A percentile compares a stretch with the other conserved stretches of the same genome.
Conservation (phyloP, 2,113 vertebrate genomes). For the Todiramphus saurophagus region DNA sequence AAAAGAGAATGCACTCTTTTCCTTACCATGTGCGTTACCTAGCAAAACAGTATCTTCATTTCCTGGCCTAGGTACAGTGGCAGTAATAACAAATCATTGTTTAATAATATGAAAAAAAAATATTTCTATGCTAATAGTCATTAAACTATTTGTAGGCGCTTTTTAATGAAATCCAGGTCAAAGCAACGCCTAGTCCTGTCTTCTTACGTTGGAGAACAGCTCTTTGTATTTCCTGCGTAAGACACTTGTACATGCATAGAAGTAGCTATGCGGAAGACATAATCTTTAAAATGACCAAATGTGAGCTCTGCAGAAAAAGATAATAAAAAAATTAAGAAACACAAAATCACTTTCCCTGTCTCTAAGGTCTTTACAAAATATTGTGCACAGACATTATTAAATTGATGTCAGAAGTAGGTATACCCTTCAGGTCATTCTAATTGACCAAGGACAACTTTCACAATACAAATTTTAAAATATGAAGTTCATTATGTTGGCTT, state of each 20-base stretch:
- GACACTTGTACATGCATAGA: background rate
- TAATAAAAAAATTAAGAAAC: background rate
- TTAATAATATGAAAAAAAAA: background rate
- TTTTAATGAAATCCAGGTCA: background rate
- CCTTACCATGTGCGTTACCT: background rate
- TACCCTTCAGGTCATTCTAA: background rate
- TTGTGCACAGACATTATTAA: background rate
- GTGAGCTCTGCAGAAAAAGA: background rate
- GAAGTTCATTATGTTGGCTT: background rate
- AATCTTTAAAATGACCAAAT: background rate
- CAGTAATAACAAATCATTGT: background rate
- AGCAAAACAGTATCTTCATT: background rate
- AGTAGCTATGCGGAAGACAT: background rate
- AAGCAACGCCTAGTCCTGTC: background rate
- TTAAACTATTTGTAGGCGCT: background rate
- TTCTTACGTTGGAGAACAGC: background rate
- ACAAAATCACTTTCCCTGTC: background rate
- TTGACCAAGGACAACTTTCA: background rate
- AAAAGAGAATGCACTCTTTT: background rate
- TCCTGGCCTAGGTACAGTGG: background rate
- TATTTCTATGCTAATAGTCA: background rate
- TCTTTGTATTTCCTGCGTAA: background rate
- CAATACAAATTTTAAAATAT: background rate
- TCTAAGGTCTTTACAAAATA: background rate
- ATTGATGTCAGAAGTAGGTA: background rate